phyloP scores from a whole-genome alignment of 2,797 vertebrate species.

The Trachops cirrhosus region DNA sequence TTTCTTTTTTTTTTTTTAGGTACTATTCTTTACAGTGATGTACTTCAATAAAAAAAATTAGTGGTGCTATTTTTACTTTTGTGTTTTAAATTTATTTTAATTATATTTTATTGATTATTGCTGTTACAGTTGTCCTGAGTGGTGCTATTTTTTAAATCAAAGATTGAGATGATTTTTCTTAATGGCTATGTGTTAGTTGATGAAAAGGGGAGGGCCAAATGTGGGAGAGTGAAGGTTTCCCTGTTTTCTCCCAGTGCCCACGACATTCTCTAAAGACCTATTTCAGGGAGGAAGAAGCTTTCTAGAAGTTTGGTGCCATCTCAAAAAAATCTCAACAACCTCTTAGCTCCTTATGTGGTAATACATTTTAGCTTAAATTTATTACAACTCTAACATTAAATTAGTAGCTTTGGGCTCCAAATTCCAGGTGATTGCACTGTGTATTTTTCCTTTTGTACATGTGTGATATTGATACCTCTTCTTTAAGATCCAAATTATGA shows the following conservation, averaged over 20 bases:
- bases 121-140: background rate
- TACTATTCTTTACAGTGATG: background rate
- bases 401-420: background rate
- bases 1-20: too few species aligned
- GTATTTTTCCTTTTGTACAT: background rate
- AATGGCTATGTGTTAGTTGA: background rate
- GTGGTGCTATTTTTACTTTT: slow-evolving; percentile 1
- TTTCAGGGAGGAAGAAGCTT: background rate
- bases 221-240: background rate
- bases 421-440: background rate
- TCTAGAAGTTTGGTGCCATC: background rate
- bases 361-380: background rate
- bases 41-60: background rate
- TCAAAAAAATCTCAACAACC: background rate
- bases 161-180: background rate
- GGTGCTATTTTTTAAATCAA: slow-evolving; percentile 29
- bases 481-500: background rate
- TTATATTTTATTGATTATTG: too few species aligned
- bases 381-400: background rate
- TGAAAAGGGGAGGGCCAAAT: background rate
- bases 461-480: background rate
- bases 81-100: background rate
- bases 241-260: background rate
- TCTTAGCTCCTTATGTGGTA: background rate
- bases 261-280: background rate